Conservation (phyloP, 1,140 invertebrate genomes). For the Meloidogyne chitwoodi region DNA sequence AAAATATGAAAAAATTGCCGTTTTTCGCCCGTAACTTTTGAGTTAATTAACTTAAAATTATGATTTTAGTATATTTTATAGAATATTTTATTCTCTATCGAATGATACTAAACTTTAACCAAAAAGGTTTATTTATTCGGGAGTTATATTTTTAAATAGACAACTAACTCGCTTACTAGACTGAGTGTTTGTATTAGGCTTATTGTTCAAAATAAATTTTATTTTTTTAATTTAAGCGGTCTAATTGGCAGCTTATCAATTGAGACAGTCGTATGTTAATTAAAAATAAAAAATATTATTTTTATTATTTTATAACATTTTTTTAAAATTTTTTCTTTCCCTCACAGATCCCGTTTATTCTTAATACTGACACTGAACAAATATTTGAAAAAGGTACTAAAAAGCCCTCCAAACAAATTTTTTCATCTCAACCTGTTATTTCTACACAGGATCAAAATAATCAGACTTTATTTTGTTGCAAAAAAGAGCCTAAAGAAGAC, state of each 20-base stretch:
- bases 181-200: too few species aligned
- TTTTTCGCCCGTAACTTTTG: too few species aligned
- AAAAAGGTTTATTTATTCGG: too few species aligned
- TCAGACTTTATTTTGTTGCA: not conserved
- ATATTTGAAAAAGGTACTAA: not conserved
- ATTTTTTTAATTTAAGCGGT: constrained; percentile 64
- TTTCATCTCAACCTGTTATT: not conserved
- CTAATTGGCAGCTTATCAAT: not conserved
- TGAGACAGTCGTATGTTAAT: not conserved
- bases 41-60: too few species aligned
- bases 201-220: not conserved
- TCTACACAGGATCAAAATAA: not conserved
- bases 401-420: too few species aligned
- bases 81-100: too few species aligned
- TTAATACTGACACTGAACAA: not conserved
- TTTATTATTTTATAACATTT: not conserved
- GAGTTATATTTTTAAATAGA: too few species aligned
- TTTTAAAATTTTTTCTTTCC: not conserved
- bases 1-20: too few species aligned
- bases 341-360: not conserved
- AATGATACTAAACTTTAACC: too few species aligned
- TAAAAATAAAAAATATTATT: not conserved
- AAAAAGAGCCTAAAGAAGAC: not conserved
- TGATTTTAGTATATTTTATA: too few species aligned
- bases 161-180: too few species aligned